Conservation (phyloP, 2,113 vertebrate species). For the Platycercus adscitus region DNA sequence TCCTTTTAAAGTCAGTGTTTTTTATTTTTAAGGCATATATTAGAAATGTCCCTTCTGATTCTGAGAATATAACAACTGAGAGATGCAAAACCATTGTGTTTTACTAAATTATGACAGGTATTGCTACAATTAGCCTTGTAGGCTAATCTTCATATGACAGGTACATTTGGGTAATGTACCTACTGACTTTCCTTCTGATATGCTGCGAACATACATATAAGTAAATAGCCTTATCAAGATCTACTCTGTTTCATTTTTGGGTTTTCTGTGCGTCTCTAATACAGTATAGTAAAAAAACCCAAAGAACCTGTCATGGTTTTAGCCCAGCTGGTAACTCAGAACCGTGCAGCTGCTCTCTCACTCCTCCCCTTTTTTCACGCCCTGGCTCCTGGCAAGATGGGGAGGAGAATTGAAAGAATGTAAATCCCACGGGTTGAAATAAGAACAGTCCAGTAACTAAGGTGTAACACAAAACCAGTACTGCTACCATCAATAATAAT, state of each 20-base stretch:
- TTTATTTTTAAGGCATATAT: background rate
- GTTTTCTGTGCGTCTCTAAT: background rate
- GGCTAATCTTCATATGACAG: background rate
- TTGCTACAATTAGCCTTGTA: background rate
- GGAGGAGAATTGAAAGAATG: background rate
- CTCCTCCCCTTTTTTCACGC: background rate
- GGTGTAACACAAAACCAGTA: background rate
- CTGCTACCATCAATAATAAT: background rate
- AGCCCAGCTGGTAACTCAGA: background rate
- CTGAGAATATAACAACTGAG: background rate
- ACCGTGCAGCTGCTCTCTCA: background rate
- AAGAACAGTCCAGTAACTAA: background rate
- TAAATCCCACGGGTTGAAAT: background rate
- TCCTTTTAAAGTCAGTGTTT: background rate
- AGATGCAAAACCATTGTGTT: background rate
- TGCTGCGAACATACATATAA: background rate
- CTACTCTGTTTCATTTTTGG: background rate
- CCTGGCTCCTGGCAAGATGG: background rate
- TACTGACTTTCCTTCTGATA: background rate
- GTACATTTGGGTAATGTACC: background rate
- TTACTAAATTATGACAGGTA: background rate
- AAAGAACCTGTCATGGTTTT: background rate
- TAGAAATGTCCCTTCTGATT: background rate
- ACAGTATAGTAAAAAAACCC: background rate
- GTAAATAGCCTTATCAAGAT: background rate